Conservation (phyloP, 2,888 invertebrate species). For the Macrophya annulata region DNA sequence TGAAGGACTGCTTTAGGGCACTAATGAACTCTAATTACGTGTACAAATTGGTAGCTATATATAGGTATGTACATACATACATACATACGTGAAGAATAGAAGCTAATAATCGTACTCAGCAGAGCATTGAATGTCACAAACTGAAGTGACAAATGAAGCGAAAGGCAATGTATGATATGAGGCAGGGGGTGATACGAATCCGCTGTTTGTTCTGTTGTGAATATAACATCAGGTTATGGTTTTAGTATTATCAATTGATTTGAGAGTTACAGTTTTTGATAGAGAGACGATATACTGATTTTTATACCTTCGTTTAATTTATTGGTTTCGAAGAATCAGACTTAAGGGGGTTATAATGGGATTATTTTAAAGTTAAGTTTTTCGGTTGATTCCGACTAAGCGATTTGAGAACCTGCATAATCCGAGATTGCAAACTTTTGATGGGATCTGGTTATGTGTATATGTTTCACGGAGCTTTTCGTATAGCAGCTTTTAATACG, state of each 20-base stretch:
- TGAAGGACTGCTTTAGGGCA: not conserved
- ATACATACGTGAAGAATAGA: not conserved
- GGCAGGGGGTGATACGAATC: not conserved
- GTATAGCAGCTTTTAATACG: not conserved
- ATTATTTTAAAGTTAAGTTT: not conserved
- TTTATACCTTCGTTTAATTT: not conserved
- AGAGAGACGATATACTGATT: not conserved
- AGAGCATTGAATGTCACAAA: conserved; percentile 12
- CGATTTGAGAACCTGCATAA: not conserved
- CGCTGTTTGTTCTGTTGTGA: not conserved
- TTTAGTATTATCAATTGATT: not conserved
- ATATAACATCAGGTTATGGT: not conserved
- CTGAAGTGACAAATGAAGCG: not conserved
- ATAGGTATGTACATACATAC: not conserved
- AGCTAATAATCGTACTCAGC: conserved; percentile 13
- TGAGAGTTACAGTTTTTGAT: not conserved
- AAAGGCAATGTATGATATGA: not conserved
- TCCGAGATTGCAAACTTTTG: not conserved
- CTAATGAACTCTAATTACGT: conserved; percentile 21
- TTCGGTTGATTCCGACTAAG: not conserved
- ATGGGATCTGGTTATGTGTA: not conserved
- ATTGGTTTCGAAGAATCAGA: not conserved
- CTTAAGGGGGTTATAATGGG: not conserved
- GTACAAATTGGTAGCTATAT: conserved; percentile 11
- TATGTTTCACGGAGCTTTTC: not conserved